phyloP scores from a whole-genome alignment of 2,113 vertebrate species.

The Coregonus clupeaformis region DNA sequence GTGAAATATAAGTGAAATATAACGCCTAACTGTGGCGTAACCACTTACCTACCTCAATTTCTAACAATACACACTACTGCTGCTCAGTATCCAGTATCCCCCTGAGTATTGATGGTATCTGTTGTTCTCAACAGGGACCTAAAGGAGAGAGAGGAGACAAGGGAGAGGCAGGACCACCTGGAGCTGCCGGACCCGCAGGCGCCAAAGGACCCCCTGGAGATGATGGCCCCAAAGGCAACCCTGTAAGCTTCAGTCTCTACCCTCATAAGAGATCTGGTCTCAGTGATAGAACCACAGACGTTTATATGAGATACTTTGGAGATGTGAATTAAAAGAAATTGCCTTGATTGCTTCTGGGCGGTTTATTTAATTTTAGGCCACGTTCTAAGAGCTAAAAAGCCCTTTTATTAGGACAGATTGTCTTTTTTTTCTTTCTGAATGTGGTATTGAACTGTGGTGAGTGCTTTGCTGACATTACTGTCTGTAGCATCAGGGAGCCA shows the following conservation, averaged over 20 bases:
- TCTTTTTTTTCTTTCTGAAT: conserved; percentile 41
- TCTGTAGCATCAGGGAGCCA: too few relatives aligned
- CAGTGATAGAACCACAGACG: not conserved
- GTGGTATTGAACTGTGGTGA: conserved; percentile 44
- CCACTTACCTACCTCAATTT: too few relatives aligned
- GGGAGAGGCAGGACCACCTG: conserved; percentile 94
- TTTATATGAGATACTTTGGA: not conserved
- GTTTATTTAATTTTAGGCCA: conserved; percentile 25
- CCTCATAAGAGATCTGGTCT: not conserved
- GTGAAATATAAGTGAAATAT: not conserved
- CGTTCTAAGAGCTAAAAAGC: conserved; percentile 46
- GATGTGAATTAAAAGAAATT: conserved; percentile 24
- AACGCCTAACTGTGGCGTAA: not conserved
- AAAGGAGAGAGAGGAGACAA: conserved; percentile 96
- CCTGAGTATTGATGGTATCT: not conserved
- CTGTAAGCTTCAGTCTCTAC: conserved; percentile 72
- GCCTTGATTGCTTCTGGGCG: conserved; percentile 8
- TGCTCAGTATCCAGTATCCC: too few relatives aligned
- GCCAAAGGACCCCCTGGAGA: conserved; percentile 92
- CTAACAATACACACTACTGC: not conserved
- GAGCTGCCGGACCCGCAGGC: conserved; percentile 92
- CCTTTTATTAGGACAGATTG: conserved; percentile 53
- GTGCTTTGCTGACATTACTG: conserved; percentile 11
- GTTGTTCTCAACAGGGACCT: conserved; percentile 74
- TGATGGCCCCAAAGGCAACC: conserved; percentile 96